Evolutionary conservation across 2,797 vertebrate genomes (phyloP), one percentile per base, ranked within the genome.

Genomic region (Urocyon cinereoargenteus): DNA sequence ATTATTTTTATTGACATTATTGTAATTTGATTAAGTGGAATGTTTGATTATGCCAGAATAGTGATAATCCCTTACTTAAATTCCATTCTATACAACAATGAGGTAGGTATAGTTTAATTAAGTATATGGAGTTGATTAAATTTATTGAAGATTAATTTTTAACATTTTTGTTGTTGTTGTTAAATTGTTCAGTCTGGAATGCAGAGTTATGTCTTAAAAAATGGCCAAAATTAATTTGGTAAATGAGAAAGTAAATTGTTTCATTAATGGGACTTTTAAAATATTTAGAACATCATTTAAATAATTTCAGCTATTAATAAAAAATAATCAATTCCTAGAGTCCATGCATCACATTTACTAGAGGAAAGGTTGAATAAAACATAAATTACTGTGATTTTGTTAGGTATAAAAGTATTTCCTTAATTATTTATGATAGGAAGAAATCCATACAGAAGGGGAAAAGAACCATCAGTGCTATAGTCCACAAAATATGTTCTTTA

Each of bases 141-240:
- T 94, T 93, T 34, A 86, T 28, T 77, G 40, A 86, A 94, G 36
- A 59, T 85, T 84, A 49, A 83, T 36, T 96, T 87, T 95, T 93
- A 91, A 79, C 7, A 5, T 49, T 55, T 64, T 91, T 40, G 4
- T 40, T 40, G 40, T 45, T 8, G 40, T 93, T 93, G 66, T 61
- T 86, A 91, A 96, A 75, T 49, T 9, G 22, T 86, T 96, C 11
- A 81, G 21, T 16, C 3, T 83, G 5, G 9, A 75, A 84, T 34
- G 19, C 26, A 93, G 66, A 64, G 72, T 85, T 9, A 11, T 92
- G 55, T 21, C 24, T 96, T 77, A 91, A 93, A 83, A n/a, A 40
- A 66, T 93, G 28, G 28, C 40, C 19, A 85, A 82, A 49, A 21
- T 62, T 84, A 68, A 95, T 77, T 94, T 95, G n/a, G 15, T 28